phyloP scores from a whole-genome alignment of 92 coral and sea anemone genomes.

The Zoanthus sociatus region DNA sequence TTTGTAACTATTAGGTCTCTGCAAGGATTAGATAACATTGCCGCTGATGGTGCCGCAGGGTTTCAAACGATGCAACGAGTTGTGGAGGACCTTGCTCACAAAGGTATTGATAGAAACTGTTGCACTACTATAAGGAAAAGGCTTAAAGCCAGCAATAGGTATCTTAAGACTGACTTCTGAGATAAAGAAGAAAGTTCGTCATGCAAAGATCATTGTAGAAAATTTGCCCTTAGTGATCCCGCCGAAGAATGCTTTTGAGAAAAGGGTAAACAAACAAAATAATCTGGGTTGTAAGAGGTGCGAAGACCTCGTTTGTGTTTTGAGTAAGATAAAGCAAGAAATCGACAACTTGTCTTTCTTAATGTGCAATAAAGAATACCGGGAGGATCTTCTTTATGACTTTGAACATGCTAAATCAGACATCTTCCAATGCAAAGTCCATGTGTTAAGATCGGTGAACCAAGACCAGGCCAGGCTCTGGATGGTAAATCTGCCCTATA shows the following conservation, averaged over 20 bases:
- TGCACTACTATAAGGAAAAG: slow-evolving; percentile 26
- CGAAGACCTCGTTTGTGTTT: not conserved
- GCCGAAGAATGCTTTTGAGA: slow-evolving; percentile 46
- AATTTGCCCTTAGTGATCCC: slow-evolving; percentile 55
- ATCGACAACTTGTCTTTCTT: not conserved
- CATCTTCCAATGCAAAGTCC: slow-evolving; percentile 15
- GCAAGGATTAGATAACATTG: slow-evolving; percentile 50
- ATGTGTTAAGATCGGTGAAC: not conserved
- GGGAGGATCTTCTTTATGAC: slow-evolving; percentile 13
- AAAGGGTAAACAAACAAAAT: slow-evolving; percentile 36
- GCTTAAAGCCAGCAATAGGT: slow-evolving; percentile 36
- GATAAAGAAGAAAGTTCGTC: slow-evolving; percentile 38
- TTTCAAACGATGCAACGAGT: slow-evolving; percentile 42
- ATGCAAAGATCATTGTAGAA: slow-evolving; percentile 55
- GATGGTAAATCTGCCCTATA: not conserved
- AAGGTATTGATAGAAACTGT: not conserved
- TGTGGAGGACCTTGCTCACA: slow-evolving; percentile 40
- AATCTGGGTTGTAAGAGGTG: slow-evolving; percentile 1
- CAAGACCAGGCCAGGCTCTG: slow-evolving; percentile 2
- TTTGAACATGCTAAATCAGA: slow-evolving; percentile 7
- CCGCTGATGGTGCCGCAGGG: slow-evolving; percentile 40
- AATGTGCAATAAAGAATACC: not conserved
- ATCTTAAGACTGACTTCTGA: slow-evolving; percentile 33
- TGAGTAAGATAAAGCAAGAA: slow-evolving; percentile 19
- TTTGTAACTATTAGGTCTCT: slow-evolving; percentile 24